Evolutionary conservation across 2,113 vertebrate species (phyloP).

Genomic region (Gymnarchus niloticus): DNA sequence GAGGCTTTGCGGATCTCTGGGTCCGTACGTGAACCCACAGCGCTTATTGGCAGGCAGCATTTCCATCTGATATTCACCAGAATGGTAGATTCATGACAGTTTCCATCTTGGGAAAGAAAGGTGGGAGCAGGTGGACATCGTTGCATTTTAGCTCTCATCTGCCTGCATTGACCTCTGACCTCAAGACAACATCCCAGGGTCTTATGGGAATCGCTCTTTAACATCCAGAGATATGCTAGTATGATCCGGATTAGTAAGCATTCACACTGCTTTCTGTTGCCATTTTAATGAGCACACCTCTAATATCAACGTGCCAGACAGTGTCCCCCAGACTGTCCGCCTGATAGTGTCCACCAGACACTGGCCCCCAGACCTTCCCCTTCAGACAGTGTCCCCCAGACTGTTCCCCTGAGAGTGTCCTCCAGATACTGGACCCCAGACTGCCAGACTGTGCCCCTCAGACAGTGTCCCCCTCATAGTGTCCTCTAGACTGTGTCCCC

Average conservation of each 20-base stretch:
- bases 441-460: no score
- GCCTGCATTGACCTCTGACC: not conserved
- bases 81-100: not conserved
- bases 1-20: not conserved
- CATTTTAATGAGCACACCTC: not conserved
- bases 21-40: not conserved
- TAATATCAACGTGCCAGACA: no score
- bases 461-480: no score
- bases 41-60: not conserved
- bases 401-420: no score
- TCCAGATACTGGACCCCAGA: no score
- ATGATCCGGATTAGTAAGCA: not conserved
- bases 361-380: no score
- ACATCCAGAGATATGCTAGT: not conserved
- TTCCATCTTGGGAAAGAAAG: not conserved
- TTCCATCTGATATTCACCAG: not conserved
- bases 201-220: not conserved
- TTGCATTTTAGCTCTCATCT: no score
- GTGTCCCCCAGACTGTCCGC: no score
- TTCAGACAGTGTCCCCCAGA: no score
- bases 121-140: no score
- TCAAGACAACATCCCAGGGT: not conserved
- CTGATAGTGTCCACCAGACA: no score
- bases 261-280: not conserved
- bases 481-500: no score